phyloP scores from a whole-genome alignment of 2,888 invertebrate species.

The Eupelmus urozonus region DNA sequence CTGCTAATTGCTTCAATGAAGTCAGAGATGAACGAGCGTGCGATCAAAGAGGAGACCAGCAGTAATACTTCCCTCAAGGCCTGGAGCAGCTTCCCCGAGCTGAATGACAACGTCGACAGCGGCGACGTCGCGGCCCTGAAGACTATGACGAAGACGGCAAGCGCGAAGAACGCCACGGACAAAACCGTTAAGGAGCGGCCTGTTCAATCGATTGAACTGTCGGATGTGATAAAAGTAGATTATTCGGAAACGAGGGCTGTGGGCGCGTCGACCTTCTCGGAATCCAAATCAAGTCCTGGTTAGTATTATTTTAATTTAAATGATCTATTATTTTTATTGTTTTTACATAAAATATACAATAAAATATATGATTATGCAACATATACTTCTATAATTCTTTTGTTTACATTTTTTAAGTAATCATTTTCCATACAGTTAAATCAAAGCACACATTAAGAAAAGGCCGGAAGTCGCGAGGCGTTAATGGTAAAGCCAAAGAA shows the following conservation, averaged over 20 bases:
- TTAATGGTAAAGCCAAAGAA: conserved; percentile 21
- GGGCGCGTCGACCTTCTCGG: conserved; percentile 40
- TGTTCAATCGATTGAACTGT: conserved; percentile 63
- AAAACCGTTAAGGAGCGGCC: conserved; percentile 44
- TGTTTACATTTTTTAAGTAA: neutral
- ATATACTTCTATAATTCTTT: too few relatives aligned
- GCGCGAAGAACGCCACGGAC: conserved; percentile 16
- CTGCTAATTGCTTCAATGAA: neutral
- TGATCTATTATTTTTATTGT: neutral
- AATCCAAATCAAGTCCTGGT: conserved; percentile 50
- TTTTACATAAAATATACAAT: too few relatives aligned
- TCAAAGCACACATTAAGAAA: conserved; percentile 27
- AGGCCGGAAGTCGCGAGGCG: conserved; percentile 7
- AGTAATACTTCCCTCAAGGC: conserved; percentile 64
- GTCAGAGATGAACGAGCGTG: neutral
- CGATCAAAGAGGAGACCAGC: conserved; percentile 43
- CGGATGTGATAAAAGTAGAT: conserved; percentile 70
- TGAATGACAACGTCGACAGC: conserved; percentile 63
- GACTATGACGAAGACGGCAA: conserved; percentile 35
- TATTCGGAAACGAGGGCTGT: conserved; percentile 64
- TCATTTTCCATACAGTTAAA: conserved; percentile 15
- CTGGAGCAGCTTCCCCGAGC: conserved; percentile 70
- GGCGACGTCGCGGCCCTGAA: conserved; percentile 25
- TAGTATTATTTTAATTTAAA: conserved; percentile 15
- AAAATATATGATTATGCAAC: too few relatives aligned